Base-by-base conservation (phyloP, 2,797 vertebrate genomes). In the Balearica regulorum region DNA sequence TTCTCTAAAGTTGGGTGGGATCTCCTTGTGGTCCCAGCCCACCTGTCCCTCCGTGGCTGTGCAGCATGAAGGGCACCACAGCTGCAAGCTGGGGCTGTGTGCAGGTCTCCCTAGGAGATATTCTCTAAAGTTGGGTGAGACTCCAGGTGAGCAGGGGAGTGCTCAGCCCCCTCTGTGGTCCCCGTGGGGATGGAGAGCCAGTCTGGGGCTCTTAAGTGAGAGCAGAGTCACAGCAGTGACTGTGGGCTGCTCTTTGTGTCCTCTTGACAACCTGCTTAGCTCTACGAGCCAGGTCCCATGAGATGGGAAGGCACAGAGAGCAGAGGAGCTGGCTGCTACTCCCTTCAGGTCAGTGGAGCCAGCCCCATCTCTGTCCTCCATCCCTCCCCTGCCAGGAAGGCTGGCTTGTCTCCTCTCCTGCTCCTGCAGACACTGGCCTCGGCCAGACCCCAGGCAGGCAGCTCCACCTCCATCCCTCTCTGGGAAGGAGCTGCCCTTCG, bases 61-160 rank as follows among this genome's bases (percentile, higher is more conserved):
- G 57, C 53, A 20, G 44, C 0, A 0, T n/a, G n/a, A n/a, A n/a
- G n/a, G n/a, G n/a, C n/a, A n/a, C 21, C 16, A 31, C 1, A 2
- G 25, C 8, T 53, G 46, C 33, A 69, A 26, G 66, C 57, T 75
- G 62, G 54, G 54, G 17, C 41, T 90, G 18, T 2, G 1, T 71
- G 37, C 11, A 5, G 20, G 19, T 73, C 19, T 82, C 48, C 57
- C 14, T 43, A 25, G 49, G 33, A 39, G 57, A 9, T 37, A 22
- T 66, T 90, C 29, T 43, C 16, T 29, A 35, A 71, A 89, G 33
- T 66, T 84, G 54, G 4, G 28, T 61, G 79, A 65, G 64, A 43
- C 39, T 16, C 14, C 43, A 43, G 43, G 43, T 43, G 43, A 43
- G 43, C 43, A 13, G 12, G 16, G 43, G 43, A 43, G 43, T 43